Conservation (phyloP, 2,888 invertebrate species). For the Thalpophila matura region DNA sequence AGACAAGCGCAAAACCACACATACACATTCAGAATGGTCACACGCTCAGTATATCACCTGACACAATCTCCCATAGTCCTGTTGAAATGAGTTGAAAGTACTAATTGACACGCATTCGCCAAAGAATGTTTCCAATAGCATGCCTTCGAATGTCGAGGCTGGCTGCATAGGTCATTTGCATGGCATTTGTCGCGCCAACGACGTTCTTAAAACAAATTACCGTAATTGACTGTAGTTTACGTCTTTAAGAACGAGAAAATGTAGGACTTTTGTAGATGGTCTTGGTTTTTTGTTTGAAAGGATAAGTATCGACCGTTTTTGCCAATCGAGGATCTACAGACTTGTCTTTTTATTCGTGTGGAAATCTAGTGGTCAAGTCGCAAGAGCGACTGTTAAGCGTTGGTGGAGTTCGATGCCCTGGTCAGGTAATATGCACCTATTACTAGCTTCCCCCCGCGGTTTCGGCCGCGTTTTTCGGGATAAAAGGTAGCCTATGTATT, state of each 20-base stretch:
- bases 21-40: background rate
- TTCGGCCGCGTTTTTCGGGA: too few species aligned
- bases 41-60: constrained; percentile 7
- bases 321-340: too few species aligned
- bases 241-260: constrained; percentile 24
- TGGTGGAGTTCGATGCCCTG: too few species aligned
- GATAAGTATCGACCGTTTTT: background rate
- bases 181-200: constrained; percentile 51
- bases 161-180: constrained; percentile 53
- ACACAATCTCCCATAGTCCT: constrained; percentile 27
- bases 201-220: constrained; percentile 53
- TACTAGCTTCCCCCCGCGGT: too few species aligned
- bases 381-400: too few species aligned
- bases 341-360: background rate
- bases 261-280: background rate
- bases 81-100: constrained; percentile 38
- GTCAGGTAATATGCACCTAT: too few species aligned
- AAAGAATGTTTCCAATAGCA: constrained; percentile 34
- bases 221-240: constrained; percentile 51
- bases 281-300: constrained; percentile 20
- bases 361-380: too few species aligned
- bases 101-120: constrained; percentile 51
- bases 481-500: too few species aligned
- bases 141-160: constrained; percentile 37
- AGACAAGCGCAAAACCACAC: background rate